phyloP scores from a whole-genome alignment of 2,797 vertebrate genomes.

The Muraenolepis orangiensis region DNA sequence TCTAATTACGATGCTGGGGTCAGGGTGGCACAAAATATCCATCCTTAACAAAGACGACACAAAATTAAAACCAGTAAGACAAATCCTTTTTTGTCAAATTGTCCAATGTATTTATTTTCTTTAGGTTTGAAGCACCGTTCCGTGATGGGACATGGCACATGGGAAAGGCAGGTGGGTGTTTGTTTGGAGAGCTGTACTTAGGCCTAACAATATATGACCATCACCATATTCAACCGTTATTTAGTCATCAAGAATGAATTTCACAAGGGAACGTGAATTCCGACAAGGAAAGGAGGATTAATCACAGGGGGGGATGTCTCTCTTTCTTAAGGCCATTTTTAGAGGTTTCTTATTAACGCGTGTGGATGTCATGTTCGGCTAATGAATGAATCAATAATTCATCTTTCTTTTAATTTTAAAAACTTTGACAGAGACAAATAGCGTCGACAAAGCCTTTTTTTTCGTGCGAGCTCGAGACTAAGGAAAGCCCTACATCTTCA shows the following conservation, averaged over 20 bases:
- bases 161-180: neutral
- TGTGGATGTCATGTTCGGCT: constrained; percentile 58
- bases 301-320: constrained; percentile 50
- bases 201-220: neutral
- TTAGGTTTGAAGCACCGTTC: neutral
- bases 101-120: too few relatives aligned
- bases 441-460: constrained; percentile 22
- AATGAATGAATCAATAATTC: constrained; percentile 78
- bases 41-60: neutral
- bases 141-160: neutral
- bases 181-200: neutral
- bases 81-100: neutral
- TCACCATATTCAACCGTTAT: constrained; percentile 36
- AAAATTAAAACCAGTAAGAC: neutral
- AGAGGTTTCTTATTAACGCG: constrained; percentile 68
- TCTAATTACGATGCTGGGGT: neutral
- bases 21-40: neutral
- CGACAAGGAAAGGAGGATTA: constrained; percentile 48
- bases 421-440: constrained; percentile 55
- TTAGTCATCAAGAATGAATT: constrained; percentile 20
- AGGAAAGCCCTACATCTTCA: constrained; percentile 44
- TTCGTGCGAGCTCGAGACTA: constrained; percentile 4
- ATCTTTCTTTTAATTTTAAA: constrained; percentile 59
- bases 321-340: constrained; percentile 65
- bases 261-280: constrained; percentile 36